Evolutionary conservation across 2,113 vertebrate species (phyloP), one percentile per base, ranked within the genome.

Genomic region (Litocranius walleri): DNA sequence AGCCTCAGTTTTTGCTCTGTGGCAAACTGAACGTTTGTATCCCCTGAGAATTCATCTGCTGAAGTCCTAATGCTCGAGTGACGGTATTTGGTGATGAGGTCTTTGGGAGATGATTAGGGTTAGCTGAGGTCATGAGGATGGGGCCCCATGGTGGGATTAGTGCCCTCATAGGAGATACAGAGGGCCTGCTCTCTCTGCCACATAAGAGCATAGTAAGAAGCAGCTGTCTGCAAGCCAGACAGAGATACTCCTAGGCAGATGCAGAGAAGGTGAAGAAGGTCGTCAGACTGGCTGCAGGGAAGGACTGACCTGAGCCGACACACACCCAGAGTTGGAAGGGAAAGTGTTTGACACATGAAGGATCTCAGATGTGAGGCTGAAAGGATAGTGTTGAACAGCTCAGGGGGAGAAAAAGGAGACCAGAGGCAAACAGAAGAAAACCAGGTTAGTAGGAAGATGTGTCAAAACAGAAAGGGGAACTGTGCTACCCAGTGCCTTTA

Each of bases 401-500:
- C 33, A 82, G 43, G 14, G 40, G 48, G 16, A 1, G 3, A 36
- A 19, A 59, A 59, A 5, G 25, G 45, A 78, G n/a, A 27, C n/a
- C 40, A 27, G 36, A 27, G 19, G 0, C 16, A 7, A 1, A 33
- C 1, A 52, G n/a, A 2, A 25, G 56, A 21, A 23, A 23, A 48
- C 6, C 12, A 45, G 16, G 7, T 59, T 40, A 12, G 27, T 0
- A 13, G 19, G 27, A n/a, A 77, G 13, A 71, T 1, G 6, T 1
- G n/a, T 77, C 25, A 16, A n/a, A 78, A 19, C 2, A 25, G n/a
- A 52, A 36, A 45, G 9, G 4, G 8, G 19, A 40, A 30, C 17
- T 23, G 1, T 0, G 0, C 21, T 0, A 29, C 25, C 48, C 1
- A 6, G 5, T 1, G 45, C 27, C 50, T 3, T 2, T 33, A 45